phyloP scores from a whole-genome alignment of 1,140 invertebrate species.

The Wasmannia auropunctata region DNA sequence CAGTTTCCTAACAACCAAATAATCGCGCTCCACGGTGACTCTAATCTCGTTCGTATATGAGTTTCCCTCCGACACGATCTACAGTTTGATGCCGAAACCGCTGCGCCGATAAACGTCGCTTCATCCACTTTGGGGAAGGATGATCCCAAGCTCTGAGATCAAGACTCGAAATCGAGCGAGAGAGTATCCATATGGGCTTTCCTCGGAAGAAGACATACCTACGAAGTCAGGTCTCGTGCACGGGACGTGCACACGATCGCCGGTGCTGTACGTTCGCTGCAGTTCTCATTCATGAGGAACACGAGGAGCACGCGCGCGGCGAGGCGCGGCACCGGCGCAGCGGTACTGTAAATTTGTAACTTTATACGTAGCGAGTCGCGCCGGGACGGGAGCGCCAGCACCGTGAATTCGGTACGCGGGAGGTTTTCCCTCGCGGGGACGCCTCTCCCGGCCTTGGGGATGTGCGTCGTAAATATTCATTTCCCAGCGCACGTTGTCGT shows the following conservation, averaged over 20 bases:
- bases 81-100: neutral
- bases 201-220: neutral
- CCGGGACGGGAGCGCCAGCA: slow-evolving; percentile 4
- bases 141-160: slow-evolving; percentile 11
- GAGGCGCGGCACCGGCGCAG: neutral
- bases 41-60: slow-evolving; percentile 36
- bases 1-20: neutral
- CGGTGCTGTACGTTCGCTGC: neutral
- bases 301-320: neutral
- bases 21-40: neutral
- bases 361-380: slow-evolving; percentile 52
- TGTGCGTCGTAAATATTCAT: slow-evolving; percentile 67
- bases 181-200: slow-evolving; percentile 7
- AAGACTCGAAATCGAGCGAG: neutral
- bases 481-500: slow-evolving; percentile 31
- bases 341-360: slow-evolving; percentile 68
- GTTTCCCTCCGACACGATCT: slow-evolving; percentile 43
- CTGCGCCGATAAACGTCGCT: slow-evolving; percentile 25
- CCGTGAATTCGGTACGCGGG: slow-evolving; percentile 62
- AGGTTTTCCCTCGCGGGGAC: slow-evolving; percentile 6
- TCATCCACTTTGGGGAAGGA: neutral
- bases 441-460: slow-evolving; percentile 2
- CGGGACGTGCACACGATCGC: neutral
- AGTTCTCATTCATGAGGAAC: slow-evolving; percentile 22
- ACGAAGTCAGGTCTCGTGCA: slow-evolving; percentile 15